Percentiles rank a stretch among this genome's conserved stretches.
phyloP scores from a whole-genome alignment of 2,113 vertebrate genomes.

The Lasiurus borealis region DNA sequence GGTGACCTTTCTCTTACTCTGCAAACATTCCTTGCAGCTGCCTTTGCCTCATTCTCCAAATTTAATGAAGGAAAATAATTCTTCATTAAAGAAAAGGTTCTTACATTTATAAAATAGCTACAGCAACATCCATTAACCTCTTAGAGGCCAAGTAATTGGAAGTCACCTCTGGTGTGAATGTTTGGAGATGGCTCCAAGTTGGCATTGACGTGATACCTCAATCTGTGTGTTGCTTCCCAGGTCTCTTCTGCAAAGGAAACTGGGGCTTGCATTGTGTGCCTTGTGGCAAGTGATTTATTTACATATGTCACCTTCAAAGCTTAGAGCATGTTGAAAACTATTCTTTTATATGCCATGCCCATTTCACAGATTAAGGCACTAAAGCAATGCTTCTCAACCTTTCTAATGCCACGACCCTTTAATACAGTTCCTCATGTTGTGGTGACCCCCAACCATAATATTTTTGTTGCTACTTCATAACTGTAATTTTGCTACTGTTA shows the following conservation, averaged over 20 bases:
- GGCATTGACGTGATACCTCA: background rate
- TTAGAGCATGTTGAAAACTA: background rate
- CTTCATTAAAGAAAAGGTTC: background rate
- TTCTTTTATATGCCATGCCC: background rate
- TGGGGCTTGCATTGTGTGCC: background rate
- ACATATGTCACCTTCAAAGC: background rate
- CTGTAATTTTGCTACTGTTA: too few relatives aligned
- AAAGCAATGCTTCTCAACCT: background rate
- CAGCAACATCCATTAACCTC: background rate
- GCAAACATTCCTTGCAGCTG: background rate
- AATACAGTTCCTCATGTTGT: too few relatives aligned
- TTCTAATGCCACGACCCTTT: too few relatives aligned
- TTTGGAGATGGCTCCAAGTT: background rate
- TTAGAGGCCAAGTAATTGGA: background rate
- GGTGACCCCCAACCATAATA: too few relatives aligned
- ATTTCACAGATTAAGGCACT: background rate
- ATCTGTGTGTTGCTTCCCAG: background rate
- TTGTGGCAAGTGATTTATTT: background rate
- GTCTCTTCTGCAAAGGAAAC: background rate
- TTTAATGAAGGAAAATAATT: background rate
- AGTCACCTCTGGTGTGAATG: background rate
- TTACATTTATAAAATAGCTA: background rate
- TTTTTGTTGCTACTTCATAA: too few relatives aligned
- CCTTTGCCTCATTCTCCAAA: slow-evolving; percentile 16
- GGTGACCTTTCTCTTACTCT: background rate